Evolutionary conservation across 1,140 invertebrate genomes (phyloP).

Genomic region (Lamellibrachia luymesi): DNA sequence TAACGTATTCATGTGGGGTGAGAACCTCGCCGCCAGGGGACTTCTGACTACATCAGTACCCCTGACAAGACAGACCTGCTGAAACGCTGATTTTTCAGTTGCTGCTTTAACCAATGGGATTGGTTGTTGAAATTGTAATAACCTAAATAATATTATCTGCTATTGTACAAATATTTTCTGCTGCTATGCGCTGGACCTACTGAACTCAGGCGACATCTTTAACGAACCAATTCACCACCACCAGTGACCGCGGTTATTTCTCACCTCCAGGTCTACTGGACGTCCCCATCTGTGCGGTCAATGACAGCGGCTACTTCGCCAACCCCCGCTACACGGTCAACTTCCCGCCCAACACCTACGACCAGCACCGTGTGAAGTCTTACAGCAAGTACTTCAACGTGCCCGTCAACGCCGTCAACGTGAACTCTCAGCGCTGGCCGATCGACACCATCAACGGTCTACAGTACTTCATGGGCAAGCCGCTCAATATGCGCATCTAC

Average conservation of each 20-base stretch:
- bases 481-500: conserved; percentile 20
- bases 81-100: too few relatives aligned
- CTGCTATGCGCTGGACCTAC: too few relatives aligned
- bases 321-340: conserved; percentile 42
- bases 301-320: conserved; percentile 51
- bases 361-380: conserved; percentile 41
- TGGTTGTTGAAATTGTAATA: too few relatives aligned
- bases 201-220: too few relatives aligned
- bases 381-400: conserved; percentile 32
- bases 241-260: neutral
- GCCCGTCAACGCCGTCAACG: conserved; percentile 51
- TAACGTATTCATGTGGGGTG: too few relatives aligned
- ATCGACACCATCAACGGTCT: conserved; percentile 51
- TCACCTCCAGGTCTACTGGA: conserved; percentile 47
- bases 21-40: too few relatives aligned
- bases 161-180: too few relatives aligned
- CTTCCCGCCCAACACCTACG: conserved; percentile 52
- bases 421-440: conserved; percentile 48
- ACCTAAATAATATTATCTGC: too few relatives aligned
- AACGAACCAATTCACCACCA: neutral
- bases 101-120: too few relatives aligned
- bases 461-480: conserved; percentile 39
- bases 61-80: too few relatives aligned
- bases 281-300: conserved; percentile 54
- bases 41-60: too few relatives aligned